Percentiles rank a stretch among this genome's conserved stretches.
phyloP scores from a whole-genome alignment of 2,888 invertebrate species.

The Eristalinus aeneus region DNA sequence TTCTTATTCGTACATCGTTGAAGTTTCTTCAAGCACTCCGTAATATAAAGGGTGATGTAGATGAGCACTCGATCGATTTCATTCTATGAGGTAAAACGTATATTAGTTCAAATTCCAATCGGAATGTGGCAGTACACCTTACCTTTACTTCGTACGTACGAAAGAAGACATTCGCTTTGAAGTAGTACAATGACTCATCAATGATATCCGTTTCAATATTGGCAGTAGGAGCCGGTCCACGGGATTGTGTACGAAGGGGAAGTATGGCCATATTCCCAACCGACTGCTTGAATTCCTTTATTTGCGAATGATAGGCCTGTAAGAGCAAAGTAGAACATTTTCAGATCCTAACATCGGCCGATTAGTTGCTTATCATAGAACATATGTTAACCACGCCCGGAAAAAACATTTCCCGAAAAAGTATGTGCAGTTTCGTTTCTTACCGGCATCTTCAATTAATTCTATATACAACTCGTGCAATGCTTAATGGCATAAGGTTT shows the following conservation, averaged over 20 bases:
- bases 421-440: not conserved
- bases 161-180: constrained; percentile 99
- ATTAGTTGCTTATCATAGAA: constrained; percentile 29
- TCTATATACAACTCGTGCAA: constrained; percentile 6
- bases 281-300: constrained; percentile 86
- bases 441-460: constrained; percentile 39
- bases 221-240: constrained; percentile 94
- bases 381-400: constrained; percentile 44
- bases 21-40: constrained; percentile 97
- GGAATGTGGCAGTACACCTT: constrained; percentile 84
- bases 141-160: constrained; percentile 99
- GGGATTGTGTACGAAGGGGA: constrained; percentile 93
- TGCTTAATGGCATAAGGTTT: not conserved
- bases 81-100: constrained; percentile 83
- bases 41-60: constrained; percentile 97
- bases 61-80: constrained; percentile 98
- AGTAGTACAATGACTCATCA: constrained; percentile 98
- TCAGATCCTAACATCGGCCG: not conserved
- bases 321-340: not conserved
- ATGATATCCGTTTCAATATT: constrained; percentile 92
- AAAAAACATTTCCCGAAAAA: not conserved
- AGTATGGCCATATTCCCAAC: constrained; percentile 96
- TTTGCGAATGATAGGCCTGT: constrained; percentile 97
- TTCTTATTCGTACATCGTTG: constrained; percentile 94
- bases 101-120: not conserved